Evolutionary conservation across 2,113 vertebrate species (phyloP), one percentile per base, ranked within the genome.

Genomic region (Tragulus kanchil): DNA sequence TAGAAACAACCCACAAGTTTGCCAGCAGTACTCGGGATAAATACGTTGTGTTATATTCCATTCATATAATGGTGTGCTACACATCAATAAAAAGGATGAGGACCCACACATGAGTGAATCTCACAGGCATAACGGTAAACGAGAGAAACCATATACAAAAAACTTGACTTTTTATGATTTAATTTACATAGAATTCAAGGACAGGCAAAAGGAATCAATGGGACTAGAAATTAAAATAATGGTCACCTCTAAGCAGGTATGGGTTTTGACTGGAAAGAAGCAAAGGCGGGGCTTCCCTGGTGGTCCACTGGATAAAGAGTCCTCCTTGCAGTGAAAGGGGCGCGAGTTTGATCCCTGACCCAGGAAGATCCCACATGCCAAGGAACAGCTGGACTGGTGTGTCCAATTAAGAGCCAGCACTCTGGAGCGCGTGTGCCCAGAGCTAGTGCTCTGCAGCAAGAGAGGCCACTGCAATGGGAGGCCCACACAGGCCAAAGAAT

Each of bases 91-190:
- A 78, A 92, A 89, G 36, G 54, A 77, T 90, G 56, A 93, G 56
- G 36, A 42, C n/a, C 12, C 69, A 85, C 82, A 19, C 65, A 48
- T 69, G 50, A 4, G 5, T 96, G 82, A 87, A 64, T 92, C 16
- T 93, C 61, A 79, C 21, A 92, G 78, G 50, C 16, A 42, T 96
- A n/a, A 21, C 26, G 77, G 15, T 91, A 93, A 94, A 52, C 87
- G 56, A 90, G 89, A 87, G 69, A 96, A 93, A 19, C 52, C 14
- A 13, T 69, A 65, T 25, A 56, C 23, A 65, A 9, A 89, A 78
- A 50, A 91, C 54, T 90, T 36, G 14, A 64, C 8, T 36, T 42
- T 77, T 52, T 58, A 42, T 81, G 59, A 64, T 79, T 69, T 17
- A 64, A 2, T 89, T 89, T 97, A 26, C 89, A 8, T 92, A 62